A percentile compares a stretch with the other conserved stretches of the same genome.
Conservation (phyloP, 2,888 invertebrate species). For the Eumacrocentrus americanus region DNA sequence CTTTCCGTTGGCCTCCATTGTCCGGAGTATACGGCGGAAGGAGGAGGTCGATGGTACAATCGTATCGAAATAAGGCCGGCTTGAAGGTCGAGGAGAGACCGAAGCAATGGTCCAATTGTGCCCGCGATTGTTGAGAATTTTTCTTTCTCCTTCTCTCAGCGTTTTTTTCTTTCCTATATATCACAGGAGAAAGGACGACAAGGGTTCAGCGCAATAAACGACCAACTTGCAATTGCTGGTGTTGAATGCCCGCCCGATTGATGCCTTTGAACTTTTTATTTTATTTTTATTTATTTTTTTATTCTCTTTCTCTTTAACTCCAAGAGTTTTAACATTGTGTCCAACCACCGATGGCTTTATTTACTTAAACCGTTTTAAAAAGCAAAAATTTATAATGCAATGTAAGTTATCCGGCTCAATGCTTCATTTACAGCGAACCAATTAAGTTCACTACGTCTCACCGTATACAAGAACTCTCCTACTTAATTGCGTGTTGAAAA, state of each 20-base stretch:
- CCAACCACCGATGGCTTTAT: too few relatives aligned
- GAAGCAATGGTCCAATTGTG: conserved; percentile 37
- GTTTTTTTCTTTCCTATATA: conserved; percentile 39
- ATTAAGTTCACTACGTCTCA: too few relatives aligned
- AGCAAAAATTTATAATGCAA: too few relatives aligned
- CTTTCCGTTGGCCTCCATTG: conserved; percentile 24
- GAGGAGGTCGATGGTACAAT: conserved; percentile 27
- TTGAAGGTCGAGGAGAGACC: conserved; percentile 17
- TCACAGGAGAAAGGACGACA: conserved; percentile 28
- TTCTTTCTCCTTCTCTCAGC: conserved; percentile 39
- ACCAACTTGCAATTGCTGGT: conserved; percentile 18
- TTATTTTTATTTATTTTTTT: neutral
- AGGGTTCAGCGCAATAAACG: conserved; percentile 11
- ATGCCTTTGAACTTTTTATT: conserved; percentile 15
- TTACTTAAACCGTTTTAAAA: too few relatives aligned
- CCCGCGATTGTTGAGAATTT: conserved; percentile 21
- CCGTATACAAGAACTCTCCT: too few relatives aligned
- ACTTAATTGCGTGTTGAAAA: too few relatives aligned
- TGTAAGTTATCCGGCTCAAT: too few relatives aligned
- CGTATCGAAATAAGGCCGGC: conserved; percentile 32
- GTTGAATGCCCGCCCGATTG: conserved; percentile 10
- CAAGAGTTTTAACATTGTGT: neutral
- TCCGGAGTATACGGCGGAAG: conserved; percentile 16
- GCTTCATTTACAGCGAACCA: too few relatives aligned
- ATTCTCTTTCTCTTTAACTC: neutral